phyloP scores from a whole-genome alignment of 2,888 invertebrate species.

The Caenorhabditis virilis region DNA sequence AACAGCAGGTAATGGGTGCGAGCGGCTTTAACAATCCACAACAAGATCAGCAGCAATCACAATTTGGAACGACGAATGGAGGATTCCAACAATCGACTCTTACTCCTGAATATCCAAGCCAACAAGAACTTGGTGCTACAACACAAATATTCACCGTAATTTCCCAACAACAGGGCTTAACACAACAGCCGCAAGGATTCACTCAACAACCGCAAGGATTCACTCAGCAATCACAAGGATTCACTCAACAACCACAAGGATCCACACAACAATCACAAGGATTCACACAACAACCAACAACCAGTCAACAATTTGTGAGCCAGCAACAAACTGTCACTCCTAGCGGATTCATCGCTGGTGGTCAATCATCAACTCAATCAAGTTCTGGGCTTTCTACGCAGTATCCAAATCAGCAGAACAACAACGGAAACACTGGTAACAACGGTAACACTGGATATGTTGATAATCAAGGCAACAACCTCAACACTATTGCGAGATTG shows the following conservation, averaged over 20 bases:
- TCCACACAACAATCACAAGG: neutral
- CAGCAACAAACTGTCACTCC: neutral
- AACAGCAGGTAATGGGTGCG: conserved; percentile 7
- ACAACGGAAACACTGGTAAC: too few relatives aligned
- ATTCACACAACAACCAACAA: neutral
- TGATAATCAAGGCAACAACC: too few relatives aligned
- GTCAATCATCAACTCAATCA: conserved; percentile 9
- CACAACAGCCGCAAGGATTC: neutral
- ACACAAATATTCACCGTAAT: neutral
- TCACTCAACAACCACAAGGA: neutral
- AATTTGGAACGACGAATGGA: too few relatives aligned
- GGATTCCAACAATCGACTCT: neutral
- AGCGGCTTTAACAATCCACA: neutral
- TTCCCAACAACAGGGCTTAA: neutral
- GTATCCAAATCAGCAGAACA: conserved; percentile 14
- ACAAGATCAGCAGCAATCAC: too few relatives aligned
- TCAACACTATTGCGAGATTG: too few relatives aligned
- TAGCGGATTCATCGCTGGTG: conserved; percentile 13
- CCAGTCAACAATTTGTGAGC: too few relatives aligned
- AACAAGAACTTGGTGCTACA: too few relatives aligned
- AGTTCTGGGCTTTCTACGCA: conserved; percentile 14
- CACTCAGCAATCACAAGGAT: neutral
- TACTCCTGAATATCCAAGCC: neutral
- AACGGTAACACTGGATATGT: too few relatives aligned
- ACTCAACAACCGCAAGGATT: neutral